phyloP scores from a whole-genome alignment of 2,113 vertebrate species.

The Neogobius melanostomus region DNA sequence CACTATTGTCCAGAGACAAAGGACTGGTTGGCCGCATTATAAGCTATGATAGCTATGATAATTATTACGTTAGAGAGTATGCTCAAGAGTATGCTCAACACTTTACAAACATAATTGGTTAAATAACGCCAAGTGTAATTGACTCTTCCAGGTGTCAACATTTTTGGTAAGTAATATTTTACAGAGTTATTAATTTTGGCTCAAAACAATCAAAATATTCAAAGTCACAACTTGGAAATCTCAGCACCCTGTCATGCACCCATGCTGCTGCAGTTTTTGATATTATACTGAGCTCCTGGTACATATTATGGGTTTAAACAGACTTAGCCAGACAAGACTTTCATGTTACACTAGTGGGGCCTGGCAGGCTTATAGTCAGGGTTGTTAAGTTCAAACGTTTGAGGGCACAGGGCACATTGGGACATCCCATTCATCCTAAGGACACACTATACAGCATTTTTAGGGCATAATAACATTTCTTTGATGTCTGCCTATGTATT shows the following conservation, averaged over 20 bases:
- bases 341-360: background rate
- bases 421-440: conserved; percentile 4
- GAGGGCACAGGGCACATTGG: background rate
- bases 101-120: background rate
- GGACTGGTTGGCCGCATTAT: conserved; percentile 16
- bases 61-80: conserved; percentile 36
- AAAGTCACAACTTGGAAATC: too few relatives aligned
- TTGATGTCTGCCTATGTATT: conserved; percentile 23
- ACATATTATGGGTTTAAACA: background rate
- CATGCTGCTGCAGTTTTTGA: too few relatives aligned
- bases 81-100: background rate
- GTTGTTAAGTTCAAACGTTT: background rate
- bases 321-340: background rate
- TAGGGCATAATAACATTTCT: conserved; percentile 1
- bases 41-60: conserved; percentile 19
- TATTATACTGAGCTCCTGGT: background rate
- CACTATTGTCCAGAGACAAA: conserved; percentile 2
- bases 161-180: too few relatives aligned
- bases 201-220: too few relatives aligned
- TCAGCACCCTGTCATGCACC: too few relatives aligned
- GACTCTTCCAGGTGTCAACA: background rate
- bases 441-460: conserved; percentile 1
- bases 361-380: background rate
- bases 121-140: conserved; percentile 22
- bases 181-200: too few relatives aligned